A percentile compares a stretch with the other conserved stretches of the same genome.
These are phyloP conservation scores for Enteromius trimaculatus DNA, from an alignment of 2,797 vertebrate genomes.

Conservation along the genomic window DNA sequence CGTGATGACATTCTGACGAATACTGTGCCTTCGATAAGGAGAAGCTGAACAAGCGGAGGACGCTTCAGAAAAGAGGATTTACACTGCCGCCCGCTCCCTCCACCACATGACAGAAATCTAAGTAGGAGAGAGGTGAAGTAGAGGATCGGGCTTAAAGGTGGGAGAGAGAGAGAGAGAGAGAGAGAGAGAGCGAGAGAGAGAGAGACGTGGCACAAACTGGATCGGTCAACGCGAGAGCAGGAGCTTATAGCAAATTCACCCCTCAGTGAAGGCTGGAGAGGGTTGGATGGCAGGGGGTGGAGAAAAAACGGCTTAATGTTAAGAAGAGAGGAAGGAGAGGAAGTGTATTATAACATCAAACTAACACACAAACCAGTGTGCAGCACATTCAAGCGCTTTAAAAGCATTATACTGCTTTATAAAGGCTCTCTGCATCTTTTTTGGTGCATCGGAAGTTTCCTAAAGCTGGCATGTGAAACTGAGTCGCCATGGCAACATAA, in stretches of 20 bases:
- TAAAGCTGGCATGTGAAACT: background rate
- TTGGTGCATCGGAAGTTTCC: background rate
- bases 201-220: background rate
- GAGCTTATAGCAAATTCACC: conserved; percentile 13
- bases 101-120: conserved; percentile 5
- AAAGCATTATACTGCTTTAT: background rate
- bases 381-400: background rate
- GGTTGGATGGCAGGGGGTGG: conserved; percentile 15
- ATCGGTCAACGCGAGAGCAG: background rate
- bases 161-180: background rate
- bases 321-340: background rate
- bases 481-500: background rate
- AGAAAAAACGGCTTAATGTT: background rate
- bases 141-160: conserved; percentile 17
- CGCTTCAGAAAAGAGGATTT: conserved; percentile 20
- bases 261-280: conserved; percentile 14
- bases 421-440: background rate
- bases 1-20: background rate
- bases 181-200: background rate
- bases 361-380: background rate
- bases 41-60: background rate
- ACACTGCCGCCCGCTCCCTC: background rate
- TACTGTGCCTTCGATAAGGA: background rate
- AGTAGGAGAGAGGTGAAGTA: background rate
- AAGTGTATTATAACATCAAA: background rate